These are phyloP conservation scores for Caloenas nicobarica DNA, from an alignment of 2,113 vertebrate genomes.

Conservation along the genomic window DNA sequence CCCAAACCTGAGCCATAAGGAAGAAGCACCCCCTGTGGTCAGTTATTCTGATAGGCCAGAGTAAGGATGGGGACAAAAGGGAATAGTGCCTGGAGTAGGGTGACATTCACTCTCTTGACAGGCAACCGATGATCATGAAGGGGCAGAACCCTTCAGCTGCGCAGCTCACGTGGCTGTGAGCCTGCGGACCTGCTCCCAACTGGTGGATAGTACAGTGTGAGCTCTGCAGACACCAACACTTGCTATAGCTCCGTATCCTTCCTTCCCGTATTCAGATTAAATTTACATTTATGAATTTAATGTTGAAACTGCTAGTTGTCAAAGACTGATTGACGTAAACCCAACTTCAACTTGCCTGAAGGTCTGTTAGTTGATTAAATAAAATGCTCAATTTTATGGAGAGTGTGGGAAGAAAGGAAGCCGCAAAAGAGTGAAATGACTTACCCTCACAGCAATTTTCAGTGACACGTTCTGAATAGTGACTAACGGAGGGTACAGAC, in stretches of 20 bases:
- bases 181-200: not conserved
- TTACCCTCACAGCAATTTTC: conserved; percentile 91
- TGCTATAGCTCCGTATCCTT: not conserved
- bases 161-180: not conserved
- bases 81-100: not conserved
- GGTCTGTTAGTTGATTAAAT: not conserved
- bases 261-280: not conserved
- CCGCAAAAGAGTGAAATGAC: not conserved
- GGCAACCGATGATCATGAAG: not conserved
- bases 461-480: conserved; percentile 87
- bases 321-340: not conserved
- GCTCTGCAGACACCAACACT: not conserved
- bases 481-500: conserved; percentile 91
- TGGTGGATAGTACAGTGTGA: not conserved
- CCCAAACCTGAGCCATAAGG: not conserved
- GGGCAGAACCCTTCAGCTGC: not conserved
- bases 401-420: not conserved
- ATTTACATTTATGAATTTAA: not conserved
- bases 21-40: not conserved
- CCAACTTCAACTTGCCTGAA: not conserved
- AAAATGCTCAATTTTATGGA: not conserved
- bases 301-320: not conserved
- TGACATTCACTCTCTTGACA: not conserved
- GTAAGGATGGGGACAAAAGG: not conserved
- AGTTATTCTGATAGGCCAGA: not conserved